A percentile compares a stretch with the other conserved stretches of the same genome.
Conservation (phyloP, 2,888 invertebrate genomes). For the Dryococelus australis region DNA sequence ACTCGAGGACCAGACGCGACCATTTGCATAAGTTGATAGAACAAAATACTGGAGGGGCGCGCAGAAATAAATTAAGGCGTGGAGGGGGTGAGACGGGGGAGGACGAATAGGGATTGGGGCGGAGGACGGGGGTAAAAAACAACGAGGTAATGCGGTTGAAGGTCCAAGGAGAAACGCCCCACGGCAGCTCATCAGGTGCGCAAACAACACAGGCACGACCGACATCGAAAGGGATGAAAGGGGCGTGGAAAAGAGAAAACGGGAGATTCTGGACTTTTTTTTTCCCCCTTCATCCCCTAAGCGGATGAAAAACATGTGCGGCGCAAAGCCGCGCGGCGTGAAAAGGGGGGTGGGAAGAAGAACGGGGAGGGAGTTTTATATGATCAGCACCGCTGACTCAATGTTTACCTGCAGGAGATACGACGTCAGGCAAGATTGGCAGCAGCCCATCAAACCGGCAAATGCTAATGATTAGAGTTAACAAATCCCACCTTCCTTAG, state of each 20-base stretch:
- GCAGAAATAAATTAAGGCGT: not conserved
- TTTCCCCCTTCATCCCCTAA: not conserved
- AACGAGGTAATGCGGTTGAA: not conserved
- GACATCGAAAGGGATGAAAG: not conserved
- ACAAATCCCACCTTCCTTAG: not conserved
- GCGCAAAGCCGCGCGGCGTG: not conserved
- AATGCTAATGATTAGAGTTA: not conserved
- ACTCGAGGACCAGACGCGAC: not conserved
- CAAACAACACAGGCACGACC: not conserved
- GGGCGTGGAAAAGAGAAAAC: not conserved
- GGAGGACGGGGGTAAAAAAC: not conserved
- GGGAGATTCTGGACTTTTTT: not conserved
- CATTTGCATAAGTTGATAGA: conserved; percentile 16
- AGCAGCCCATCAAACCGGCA: not conserved
- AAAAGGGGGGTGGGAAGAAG: no score
- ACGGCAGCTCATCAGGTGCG: not conserved
- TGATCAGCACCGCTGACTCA: not conserved
- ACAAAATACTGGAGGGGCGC: not conserved
- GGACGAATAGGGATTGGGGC: not conserved
- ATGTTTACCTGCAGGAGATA: not conserved
- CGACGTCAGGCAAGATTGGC: not conserved
- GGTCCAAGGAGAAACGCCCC: not conserved
- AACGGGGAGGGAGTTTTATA: not conserved
- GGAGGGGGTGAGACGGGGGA: not conserved
- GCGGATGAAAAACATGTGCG: conserved; percentile 9